phyloP scores from a whole-genome alignment of 1,140 invertebrate genomes.

The Zaprionus nigranus region DNA sequence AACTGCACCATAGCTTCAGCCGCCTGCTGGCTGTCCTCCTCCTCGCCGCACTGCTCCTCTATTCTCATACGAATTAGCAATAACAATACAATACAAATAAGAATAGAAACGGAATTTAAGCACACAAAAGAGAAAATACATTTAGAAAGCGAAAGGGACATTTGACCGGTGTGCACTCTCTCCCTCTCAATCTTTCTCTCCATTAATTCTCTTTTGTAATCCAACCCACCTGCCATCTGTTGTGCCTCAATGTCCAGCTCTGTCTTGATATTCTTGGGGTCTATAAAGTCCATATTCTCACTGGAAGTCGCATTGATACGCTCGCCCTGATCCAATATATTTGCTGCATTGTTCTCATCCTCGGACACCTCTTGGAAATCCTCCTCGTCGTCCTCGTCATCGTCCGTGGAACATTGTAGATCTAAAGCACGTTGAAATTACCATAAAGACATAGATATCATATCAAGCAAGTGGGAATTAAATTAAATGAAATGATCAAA shows the following conservation, averaged over 20 bases:
- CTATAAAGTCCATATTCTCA: constrained; percentile 58
- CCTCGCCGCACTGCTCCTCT: constrained; percentile 87
- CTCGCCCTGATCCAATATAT: constrained; percentile 85
- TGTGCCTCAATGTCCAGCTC: constrained; percentile 72
- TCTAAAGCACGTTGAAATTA: constrained; percentile 84
- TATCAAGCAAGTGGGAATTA: not conserved
- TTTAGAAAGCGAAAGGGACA: constrained; percentile 31
- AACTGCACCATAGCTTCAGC: constrained; percentile 94
- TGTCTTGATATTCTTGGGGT: constrained; percentile 76
- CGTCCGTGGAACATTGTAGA: constrained; percentile 90
- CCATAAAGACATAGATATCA: not conserved
- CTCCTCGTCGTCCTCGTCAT: constrained; percentile 87
- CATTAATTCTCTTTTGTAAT: not conserved
- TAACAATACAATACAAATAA: constrained; percentile 34
- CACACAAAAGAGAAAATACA: constrained; percentile 40
- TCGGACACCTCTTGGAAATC: constrained; percentile 88
- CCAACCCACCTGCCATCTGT: constrained; percentile 66
- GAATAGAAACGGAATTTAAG: constrained; percentile 58
- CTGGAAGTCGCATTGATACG: constrained; percentile 60
- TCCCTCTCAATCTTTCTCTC: too few relatives aligned
- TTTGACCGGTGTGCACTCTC: not conserved
- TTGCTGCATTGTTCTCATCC: constrained; percentile 85
- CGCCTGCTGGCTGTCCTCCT: constrained; percentile 92
- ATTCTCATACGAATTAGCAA: constrained; percentile 49
- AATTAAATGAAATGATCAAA: constrained; percentile 1